Conservation (phyloP, 2,888 invertebrate species). For the Metalampra italica region DNA sequence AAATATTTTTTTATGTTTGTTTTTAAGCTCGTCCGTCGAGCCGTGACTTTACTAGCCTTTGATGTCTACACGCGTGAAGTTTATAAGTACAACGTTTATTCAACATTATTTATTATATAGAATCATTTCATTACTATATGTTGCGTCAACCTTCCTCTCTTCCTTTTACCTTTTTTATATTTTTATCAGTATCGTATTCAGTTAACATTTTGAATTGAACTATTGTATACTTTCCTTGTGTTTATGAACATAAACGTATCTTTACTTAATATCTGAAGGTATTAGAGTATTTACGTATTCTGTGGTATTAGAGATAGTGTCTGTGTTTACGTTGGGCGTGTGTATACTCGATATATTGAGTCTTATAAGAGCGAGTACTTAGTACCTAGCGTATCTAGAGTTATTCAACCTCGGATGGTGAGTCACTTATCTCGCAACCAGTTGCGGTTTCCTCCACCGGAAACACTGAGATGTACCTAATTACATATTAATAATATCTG, state of each 20-base stretch:
- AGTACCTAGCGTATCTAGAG: conserved; percentile 28
- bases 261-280: not conserved
- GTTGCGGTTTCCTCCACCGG: conserved; percentile 49
- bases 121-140: not conserved
- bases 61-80: conserved; percentile 19
- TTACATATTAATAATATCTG: conserved; percentile 17
- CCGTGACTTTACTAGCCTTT: conserved; percentile 22
- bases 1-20: conserved; percentile 26
- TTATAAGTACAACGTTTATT: not conserved
- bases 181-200: not conserved
- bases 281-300: no score
- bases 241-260: not conserved
- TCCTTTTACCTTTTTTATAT: not conserved
- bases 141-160: not conserved
- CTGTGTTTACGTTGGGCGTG: conserved; percentile 16
- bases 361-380: conserved; percentile 3
- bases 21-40: conserved; percentile 11
- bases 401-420: conserved; percentile 42
- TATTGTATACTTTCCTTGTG: not conserved
- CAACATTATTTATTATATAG: not conserved
- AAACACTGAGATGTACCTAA: conserved; percentile 35
- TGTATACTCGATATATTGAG: no score
- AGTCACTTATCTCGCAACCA: conserved; percentile 46
- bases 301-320: conserved; percentile 9
- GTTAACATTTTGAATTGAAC: not conserved